A percentile compares a stretch with the other conserved stretches of the same genome.
Evolutionary conservation across 2,888 invertebrate genomes (phyloP).

Genomic region (Eupithecia subumbrata): DNA sequence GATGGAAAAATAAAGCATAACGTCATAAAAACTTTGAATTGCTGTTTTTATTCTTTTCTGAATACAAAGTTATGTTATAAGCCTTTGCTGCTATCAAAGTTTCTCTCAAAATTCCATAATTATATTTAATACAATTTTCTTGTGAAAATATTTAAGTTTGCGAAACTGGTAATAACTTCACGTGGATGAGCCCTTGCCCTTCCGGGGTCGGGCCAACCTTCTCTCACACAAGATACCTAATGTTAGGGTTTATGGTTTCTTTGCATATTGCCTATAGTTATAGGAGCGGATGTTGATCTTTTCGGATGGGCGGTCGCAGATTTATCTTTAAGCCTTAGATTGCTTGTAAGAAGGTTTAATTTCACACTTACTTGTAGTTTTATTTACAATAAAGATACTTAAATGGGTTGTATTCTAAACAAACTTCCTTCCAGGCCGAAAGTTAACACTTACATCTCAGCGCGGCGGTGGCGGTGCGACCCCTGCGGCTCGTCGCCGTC

Average conservation of each 20-base stretch:
- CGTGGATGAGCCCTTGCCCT: neutral
- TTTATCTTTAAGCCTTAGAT: neutral
- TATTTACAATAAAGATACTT: too few species aligned
- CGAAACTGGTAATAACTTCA: neutral
- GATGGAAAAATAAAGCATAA: neutral
- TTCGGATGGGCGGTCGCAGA: too few species aligned
- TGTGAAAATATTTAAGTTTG: slow-evolving; percentile 3
- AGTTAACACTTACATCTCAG: too few species aligned
- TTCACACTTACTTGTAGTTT: too few species aligned
- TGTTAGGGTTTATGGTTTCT: neutral
- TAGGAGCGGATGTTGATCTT: neutral
- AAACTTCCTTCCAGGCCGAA: too few species aligned
- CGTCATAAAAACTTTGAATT: neutral
- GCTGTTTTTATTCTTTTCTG: neutral
- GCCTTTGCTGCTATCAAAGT: neutral
- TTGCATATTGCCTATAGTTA: neutral
- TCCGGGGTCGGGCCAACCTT: slow-evolving; percentile 15
- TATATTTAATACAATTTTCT: slow-evolving; percentile 9
- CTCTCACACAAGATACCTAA: neutral
- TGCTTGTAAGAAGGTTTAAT: neutral
- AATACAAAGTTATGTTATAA: neutral
- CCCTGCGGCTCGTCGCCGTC: too few species aligned
- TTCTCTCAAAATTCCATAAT: neutral
- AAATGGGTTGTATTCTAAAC: too few species aligned
- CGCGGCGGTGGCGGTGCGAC: too few species aligned